Evolutionary conservation across 2,888 invertebrate species (phyloP).

Genomic region (Scaptomyza reducta): DNA sequence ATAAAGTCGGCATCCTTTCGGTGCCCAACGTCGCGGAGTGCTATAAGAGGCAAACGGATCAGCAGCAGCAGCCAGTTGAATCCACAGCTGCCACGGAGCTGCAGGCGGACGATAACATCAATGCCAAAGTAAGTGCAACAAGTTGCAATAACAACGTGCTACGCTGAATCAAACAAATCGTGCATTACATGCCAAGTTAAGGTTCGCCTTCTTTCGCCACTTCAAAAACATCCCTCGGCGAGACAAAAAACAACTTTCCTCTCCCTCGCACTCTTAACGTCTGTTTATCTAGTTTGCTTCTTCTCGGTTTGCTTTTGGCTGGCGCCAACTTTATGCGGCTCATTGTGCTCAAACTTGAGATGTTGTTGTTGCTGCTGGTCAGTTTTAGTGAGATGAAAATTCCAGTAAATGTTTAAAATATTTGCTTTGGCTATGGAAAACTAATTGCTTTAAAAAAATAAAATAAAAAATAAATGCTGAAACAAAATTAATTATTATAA

Average conservation of each 20-base stretch:
- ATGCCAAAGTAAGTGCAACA: conserved; percentile 72
- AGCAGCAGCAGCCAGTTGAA: conserved; percentile 26
- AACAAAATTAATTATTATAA: too few species aligned
- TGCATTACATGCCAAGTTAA: conserved; percentile 23
- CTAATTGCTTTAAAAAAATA: too few species aligned
- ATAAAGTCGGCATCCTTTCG: conserved; percentile 76
- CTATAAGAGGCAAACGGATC: conserved; percentile 41
- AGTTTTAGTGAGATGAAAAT: conserved; percentile 27
- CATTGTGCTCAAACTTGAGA: conserved; percentile 35
- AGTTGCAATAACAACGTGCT: conserved; percentile 53
- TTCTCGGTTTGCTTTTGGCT: conserved; percentile 35
- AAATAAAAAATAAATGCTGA: too few species aligned
- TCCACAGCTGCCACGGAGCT: conserved; percentile 27
- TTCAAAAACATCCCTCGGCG: not conserved
- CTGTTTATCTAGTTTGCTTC: conserved; percentile 35
- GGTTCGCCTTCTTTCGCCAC: not conserved
- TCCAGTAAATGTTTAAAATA: not conserved
- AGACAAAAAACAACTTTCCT: not conserved
- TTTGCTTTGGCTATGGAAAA: not conserved
- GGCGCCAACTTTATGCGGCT: conserved; percentile 70
- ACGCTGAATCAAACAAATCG: not conserved
- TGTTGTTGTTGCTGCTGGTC: conserved; percentile 62
- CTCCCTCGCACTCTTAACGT: not conserved
- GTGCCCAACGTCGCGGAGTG: conserved; percentile 73
- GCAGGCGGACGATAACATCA: conserved; percentile 31